Evolutionary conservation across 2,797 vertebrate genomes (phyloP), one percentile per base, ranked within the genome.

Genomic region (Hemibagrus guttatus): DNA sequence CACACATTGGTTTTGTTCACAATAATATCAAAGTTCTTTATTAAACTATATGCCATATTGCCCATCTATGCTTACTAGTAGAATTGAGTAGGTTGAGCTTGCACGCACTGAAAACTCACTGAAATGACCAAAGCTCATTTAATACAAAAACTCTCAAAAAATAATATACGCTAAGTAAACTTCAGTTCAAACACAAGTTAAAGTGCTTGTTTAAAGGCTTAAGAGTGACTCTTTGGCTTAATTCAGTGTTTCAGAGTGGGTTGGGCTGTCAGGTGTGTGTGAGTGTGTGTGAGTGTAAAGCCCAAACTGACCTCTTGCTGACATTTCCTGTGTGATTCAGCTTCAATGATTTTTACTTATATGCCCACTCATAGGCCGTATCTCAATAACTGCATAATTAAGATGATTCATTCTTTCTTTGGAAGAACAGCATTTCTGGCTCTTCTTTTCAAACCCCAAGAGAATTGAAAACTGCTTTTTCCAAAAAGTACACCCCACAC

Each of bases 251-350:
- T 63, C 23, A 63, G 35, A 61, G 21, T 63, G 79, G 39, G 59
- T 64, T 79, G 76, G 31, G 19, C 28, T 78, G 28, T 21, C 13
- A 23, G 14, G 21, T 54, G 35, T 66, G 42, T 66, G 21, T 39
- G 23, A 49, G n/a, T 54, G 42, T 26, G 54, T 58, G 23, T n/a
- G 63, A 28, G 19, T 23, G 59, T 61, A 49, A 58, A 78, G 56
- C 49, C 56, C 68, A 74, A 56, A 23, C 31, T 66, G 80, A 86
- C 69, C 71, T 76, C 21, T 68, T 52, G 21, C 28, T 82, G 68
- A 86, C 66, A 85, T 17, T 52, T 9, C 56, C 78, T 13, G 12
- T 13, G 12, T 49, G 56, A 64, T 63, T 75, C 5, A 35, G 0
- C 16, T 46, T 74, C 54, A 63, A 26, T 81, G 3, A 81, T 39